phyloP scores from a whole-genome alignment of 2,888 invertebrate genomes.

The Himalopsyche japonica region DNA sequence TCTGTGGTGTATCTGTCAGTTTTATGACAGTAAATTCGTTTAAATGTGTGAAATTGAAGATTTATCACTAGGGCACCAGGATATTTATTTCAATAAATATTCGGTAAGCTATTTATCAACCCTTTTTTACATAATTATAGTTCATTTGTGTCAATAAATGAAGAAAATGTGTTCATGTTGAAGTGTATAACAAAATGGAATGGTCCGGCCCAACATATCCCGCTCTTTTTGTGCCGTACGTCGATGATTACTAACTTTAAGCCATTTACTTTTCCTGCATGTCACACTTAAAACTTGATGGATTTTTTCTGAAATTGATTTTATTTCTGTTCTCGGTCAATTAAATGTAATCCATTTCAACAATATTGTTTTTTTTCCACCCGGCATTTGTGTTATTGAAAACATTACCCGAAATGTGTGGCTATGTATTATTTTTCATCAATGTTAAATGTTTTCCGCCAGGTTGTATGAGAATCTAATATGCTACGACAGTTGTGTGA shows the following conservation, averaged over 20 bases:
- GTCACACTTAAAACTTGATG: not conserved
- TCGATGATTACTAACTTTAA: not conserved
- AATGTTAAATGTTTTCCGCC: not conserved
- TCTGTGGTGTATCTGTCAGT: conserved; percentile 56
- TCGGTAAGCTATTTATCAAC: conserved; percentile 62
- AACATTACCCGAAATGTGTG: not conserved
- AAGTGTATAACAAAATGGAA: conserved; percentile 33
- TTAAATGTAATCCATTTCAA: not conserved
- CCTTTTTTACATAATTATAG: not conserved
- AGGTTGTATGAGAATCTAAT: not conserved
- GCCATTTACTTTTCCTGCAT: not conserved
- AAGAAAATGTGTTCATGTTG: conserved; percentile 25
- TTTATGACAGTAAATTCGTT: conserved; percentile 56
- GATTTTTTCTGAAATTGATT: not conserved
- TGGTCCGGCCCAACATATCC: conserved; percentile 38
- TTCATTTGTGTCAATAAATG: conserved; percentile 25
- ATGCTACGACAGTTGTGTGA: not conserved
- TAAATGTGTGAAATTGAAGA: conserved; percentile 73
- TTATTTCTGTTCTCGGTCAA: not conserved
- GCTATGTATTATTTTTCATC: not conserved
- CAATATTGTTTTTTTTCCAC: not conserved
- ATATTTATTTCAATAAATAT: conserved; percentile 68
- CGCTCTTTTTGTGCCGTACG: conserved; percentile 34
- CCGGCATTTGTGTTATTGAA: not conserved
- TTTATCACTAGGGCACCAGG: conserved; percentile 69